phyloP scores from a whole-genome alignment of 2,113 vertebrate genomes.

The Formicarius rufipectus region DNA sequence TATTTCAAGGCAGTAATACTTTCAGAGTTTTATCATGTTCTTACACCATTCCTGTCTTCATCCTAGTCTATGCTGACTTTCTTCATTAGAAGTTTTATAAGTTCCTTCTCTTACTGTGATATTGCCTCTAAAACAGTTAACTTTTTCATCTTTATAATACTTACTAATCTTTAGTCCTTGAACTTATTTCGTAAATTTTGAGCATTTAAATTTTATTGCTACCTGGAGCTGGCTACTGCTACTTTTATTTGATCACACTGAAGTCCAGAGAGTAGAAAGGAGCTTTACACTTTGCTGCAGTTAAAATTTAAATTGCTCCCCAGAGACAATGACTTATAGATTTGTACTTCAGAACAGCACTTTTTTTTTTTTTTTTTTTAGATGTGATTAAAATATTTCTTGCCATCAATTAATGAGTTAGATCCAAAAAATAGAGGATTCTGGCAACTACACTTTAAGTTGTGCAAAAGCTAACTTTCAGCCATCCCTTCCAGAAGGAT shows the following conservation, averaged over 20 bases:
- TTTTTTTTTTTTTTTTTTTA: neutral
- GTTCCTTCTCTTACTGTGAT: neutral
- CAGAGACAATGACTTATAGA: slow-evolving; percentile 3
- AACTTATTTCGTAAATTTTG: slow-evolving; percentile 38
- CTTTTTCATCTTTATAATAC: neutral
- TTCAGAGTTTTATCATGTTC: neutral
- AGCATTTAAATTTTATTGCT: slow-evolving; percentile 48
- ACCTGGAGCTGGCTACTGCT: neutral
- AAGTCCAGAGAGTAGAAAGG: slow-evolving; percentile 20
- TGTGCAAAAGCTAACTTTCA: neutral
- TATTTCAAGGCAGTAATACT: neutral
- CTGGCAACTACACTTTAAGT: neutral
- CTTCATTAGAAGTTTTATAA: neutral
- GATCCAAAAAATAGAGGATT: neutral
- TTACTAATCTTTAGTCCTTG: slow-evolving; percentile 16
- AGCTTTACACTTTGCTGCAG: slow-evolving; percentile 6
- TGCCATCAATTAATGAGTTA: neutral
- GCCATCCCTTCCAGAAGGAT: neutral
- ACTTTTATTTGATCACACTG: slow-evolving; percentile 25
- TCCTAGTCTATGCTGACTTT: neutral
- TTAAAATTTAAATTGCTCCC: slow-evolving; percentile 45
- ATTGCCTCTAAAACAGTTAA: neutral
- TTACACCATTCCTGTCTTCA: neutral
- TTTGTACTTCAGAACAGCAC: slow-evolving; percentile 1
- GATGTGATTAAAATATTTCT: slow-evolving; percentile 3